phyloP scores from a whole-genome alignment of 2,113 vertebrate genomes.

The Petroica traversi region DNA sequence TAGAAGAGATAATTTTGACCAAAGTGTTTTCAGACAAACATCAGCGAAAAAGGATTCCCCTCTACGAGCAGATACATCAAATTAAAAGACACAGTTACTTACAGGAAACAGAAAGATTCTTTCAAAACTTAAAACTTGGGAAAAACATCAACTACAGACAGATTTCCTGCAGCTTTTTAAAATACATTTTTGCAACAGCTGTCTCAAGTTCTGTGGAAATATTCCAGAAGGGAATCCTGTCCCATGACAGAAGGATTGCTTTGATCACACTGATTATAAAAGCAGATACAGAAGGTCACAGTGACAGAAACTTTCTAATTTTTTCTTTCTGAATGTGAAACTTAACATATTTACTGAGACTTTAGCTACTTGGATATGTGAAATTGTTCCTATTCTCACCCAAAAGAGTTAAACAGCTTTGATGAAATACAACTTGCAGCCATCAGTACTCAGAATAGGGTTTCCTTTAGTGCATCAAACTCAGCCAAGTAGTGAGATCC shows the following conservation, averaged over 20 bases:
- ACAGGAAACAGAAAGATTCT: conserved; percentile 20
- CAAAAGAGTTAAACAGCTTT: neutral
- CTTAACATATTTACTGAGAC: neutral
- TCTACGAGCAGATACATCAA: neutral
- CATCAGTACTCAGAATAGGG: neutral
- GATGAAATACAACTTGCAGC: neutral
- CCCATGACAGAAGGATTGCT: conserved; percentile 5
- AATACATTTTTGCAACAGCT: conserved; percentile 49
- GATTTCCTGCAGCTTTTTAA: conserved; percentile 39
- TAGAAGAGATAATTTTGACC: neutral
- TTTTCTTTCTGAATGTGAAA: conserved; percentile 13
- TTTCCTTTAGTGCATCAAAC: neutral
- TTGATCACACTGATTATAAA: conserved; percentile 63
- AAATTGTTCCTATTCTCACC: neutral
- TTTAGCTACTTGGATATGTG: neutral
- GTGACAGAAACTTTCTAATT: conserved; percentile 18
- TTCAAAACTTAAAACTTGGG: conserved; percentile 38
- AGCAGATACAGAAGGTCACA: conserved; percentile 37
- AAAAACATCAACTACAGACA: conserved; percentile 12
- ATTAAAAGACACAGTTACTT: neutral
- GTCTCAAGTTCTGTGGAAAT: conserved; percentile 46
- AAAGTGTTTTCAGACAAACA: neutral
- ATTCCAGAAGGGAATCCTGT: conserved; percentile 55
- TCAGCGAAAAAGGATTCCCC: neutral
- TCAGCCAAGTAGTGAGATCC: neutral